phyloP scores from a whole-genome alignment of 2,113 vertebrate species.

The Brachirus orientalis region DNA sequence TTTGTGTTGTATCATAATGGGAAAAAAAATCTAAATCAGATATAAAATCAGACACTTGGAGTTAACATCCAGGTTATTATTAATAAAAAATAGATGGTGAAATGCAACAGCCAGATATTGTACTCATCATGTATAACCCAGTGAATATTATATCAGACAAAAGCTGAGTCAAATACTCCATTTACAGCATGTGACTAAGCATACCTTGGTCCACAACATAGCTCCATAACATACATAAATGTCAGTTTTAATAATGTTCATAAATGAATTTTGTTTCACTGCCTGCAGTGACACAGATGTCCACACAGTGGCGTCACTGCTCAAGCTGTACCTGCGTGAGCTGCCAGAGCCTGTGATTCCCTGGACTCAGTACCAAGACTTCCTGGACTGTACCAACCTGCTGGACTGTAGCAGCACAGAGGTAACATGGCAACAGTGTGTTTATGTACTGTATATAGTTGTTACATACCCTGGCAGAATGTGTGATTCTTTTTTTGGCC shows the following conservation, averaged over 20 bases:
- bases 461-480: too few species aligned
- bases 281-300: slow-evolving; percentile 94
- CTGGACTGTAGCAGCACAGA: slow-evolving; percentile 77
- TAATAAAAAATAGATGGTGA: too few species aligned
- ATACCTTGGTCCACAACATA: too few species aligned
- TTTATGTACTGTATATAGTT: background rate
- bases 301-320: slow-evolving; percentile 96
- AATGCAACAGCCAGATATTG: too few species aligned
- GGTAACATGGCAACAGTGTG: slow-evolving; percentile 68
- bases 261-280: background rate
- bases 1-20: background rate
- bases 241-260: too few species aligned
- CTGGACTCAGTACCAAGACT: slow-evolving; percentile 93
- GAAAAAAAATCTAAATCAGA: too few species aligned
- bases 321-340: slow-evolving; percentile 96
- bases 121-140: background rate
- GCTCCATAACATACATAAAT: too few species aligned
- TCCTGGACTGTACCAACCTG: slow-evolving; percentile 87
- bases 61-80: too few species aligned
- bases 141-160: background rate
- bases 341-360: slow-evolving; percentile 93
- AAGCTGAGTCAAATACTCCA: background rate
- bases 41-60: too few species aligned
- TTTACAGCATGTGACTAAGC: background rate
- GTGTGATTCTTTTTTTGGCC: too few species aligned